These are phyloP conservation scores for Bombylius major DNA, from an alignment of 2,888 invertebrate species.

Conservation along the genomic window DNA sequence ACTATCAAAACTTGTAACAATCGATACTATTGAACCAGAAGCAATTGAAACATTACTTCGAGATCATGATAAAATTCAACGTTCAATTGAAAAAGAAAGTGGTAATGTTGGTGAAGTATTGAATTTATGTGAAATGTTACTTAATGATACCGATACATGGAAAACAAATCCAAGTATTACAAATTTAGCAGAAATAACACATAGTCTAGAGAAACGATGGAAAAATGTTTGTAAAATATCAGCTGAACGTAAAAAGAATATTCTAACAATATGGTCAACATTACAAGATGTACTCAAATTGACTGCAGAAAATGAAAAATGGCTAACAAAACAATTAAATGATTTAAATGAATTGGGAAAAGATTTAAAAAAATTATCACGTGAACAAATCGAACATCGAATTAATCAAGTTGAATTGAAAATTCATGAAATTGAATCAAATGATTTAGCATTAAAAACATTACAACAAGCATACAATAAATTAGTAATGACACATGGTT, in stretches of 20 bases:
- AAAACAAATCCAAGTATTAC: slow-evolving; percentile 60
- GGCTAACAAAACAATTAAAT: slow-evolving; percentile 51
- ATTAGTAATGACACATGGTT: slow-evolving; percentile 50
- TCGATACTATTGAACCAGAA: slow-evolving; percentile 52
- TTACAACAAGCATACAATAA: slow-evolving; percentile 59
- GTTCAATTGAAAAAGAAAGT: slow-evolving; percentile 63
- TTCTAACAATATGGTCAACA: slow-evolving; percentile 47
- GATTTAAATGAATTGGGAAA: slow-evolving; percentile 47
- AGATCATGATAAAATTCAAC: slow-evolving; percentile 61
- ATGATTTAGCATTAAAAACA: slow-evolving; percentile 43
- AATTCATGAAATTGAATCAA: slow-evolving; percentile 43
- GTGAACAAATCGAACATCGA: slow-evolving; percentile 46
- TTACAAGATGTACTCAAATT: slow-evolving; percentile 45
- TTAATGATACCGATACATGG: slow-evolving; percentile 60
- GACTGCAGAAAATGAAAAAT: slow-evolving; percentile 45
- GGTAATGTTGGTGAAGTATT: slow-evolving; percentile 64
- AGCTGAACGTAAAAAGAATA: slow-evolving; percentile 55
- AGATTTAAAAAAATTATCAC: slow-evolving; percentile 41
- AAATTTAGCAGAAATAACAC: slow-evolving; percentile 51
- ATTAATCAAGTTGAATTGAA: slow-evolving; percentile 43
- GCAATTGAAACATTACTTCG: slow-evolving; percentile 54
- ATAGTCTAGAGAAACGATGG: slow-evolving; percentile 67
- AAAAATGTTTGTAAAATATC: slow-evolving; percentile 61
- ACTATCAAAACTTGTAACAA: slow-evolving; percentile 51
- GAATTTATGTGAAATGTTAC: slow-evolving; percentile 62